Base-by-base conservation (phyloP, 2,888 invertebrate genomes). In the Arenicola marina region DNA sequence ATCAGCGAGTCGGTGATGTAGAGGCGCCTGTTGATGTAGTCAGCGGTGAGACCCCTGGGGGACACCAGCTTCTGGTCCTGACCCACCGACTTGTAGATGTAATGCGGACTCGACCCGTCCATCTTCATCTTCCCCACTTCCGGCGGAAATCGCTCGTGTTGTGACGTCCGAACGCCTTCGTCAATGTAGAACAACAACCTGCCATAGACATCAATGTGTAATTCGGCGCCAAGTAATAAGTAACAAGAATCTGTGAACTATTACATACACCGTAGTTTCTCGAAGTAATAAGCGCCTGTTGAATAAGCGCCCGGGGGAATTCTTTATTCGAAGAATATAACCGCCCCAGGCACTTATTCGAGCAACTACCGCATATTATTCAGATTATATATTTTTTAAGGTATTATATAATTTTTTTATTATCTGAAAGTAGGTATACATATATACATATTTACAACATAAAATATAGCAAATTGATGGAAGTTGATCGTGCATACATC, bases 1-100 rank as follows among this genome's bases (percentile, higher is more conserved):
- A 97, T 85, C 18, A 95, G 86, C 0, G 94, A 92, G 82, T 99
- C 98, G 76, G 96, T 95, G 96, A 97, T 98, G 84, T 92, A 97
- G 4, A 99, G 89, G 56, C 97, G 86, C 75, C 92, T 89, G 0
- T 91, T 89, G 29, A 94, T 90, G n/a, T 92, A 89, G 83, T 98
- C 97, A 0, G 95, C 90, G 0, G 95, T 89, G 11, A 97, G 89
- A 2, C 95, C 95, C 1, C 92, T 92, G 0, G 96, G 96, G 82
- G 93, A 92, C 82, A 96, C 94, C 0, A 96, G 91, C 0, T 95
- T 95, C 77, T 94, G 93, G 0, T 92, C 91, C 0, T 95, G 91
- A 44, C 98, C 90, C 0, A 92, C 89, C 51, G 88, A 18, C 24
- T 2, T 31, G 24, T 32, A 18, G 4, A 59, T n/a, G 24, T 1